phyloP scores from a whole-genome alignment of 1,140 invertebrate species.

The Macrocentrus cingulum region DNA sequence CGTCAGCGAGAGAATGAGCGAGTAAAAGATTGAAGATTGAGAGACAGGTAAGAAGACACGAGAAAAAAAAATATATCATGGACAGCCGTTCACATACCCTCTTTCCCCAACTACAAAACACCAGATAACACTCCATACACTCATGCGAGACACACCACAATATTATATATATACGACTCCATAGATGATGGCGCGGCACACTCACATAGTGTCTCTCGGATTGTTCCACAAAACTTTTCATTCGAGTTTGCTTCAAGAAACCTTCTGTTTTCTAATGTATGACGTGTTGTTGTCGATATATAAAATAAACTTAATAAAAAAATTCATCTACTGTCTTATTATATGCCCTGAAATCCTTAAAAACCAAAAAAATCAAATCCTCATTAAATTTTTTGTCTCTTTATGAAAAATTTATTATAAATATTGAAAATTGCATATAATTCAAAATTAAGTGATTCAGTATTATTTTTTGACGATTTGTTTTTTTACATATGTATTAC shows the following conservation, averaged over 20 bases:
- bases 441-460: too few relatives aligned
- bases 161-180: conserved; percentile 61
- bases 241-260: conserved; percentile 62
- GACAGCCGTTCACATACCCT: conserved; percentile 32
- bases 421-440: too few relatives aligned
- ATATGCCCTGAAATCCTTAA: background rate
- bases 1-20: conserved; percentile 39
- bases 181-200: conserved; percentile 61
- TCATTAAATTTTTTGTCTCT: too few relatives aligned
- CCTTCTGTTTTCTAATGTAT: conserved; percentile 63
- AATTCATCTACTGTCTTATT: conserved; percentile 16
- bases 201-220: conserved; percentile 62
- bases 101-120: conserved; percentile 17
- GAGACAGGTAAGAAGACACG: conserved; percentile 40
- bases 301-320: conserved; percentile 63
- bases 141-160: conserved; percentile 46
- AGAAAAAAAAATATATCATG: conserved; percentile 57
- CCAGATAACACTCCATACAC: conserved; percentile 31
- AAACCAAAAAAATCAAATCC: too few relatives aligned
- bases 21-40: conserved; percentile 32
- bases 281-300: conserved; percentile 63
- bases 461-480: too few relatives aligned
- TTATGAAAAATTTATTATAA: too few relatives aligned
- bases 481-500: too few relatives aligned
- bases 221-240: conserved; percentile 62